phyloP scores from a whole-genome alignment of 2,113 vertebrate genomes.

The Pteruthius melanotis region DNA sequence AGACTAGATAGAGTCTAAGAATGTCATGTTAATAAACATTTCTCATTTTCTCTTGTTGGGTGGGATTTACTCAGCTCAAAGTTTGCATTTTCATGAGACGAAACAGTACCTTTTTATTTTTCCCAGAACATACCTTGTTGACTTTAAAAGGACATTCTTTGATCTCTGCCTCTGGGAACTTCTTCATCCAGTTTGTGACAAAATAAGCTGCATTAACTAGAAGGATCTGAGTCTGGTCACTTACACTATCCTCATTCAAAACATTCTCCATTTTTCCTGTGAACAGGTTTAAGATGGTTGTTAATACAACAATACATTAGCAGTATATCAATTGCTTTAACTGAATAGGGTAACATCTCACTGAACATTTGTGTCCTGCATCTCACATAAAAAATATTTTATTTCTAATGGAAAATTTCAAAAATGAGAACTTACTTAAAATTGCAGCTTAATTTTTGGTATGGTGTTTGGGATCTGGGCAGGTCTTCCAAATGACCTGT shows the following conservation, averaged over 20 bases:
- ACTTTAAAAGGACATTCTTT: slow-evolving; percentile 78
- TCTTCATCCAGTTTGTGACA: slow-evolving; percentile 81
- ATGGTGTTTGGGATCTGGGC: neutral
- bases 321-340: neutral
- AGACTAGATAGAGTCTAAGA: neutral
- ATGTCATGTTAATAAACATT: neutral
- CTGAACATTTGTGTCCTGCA: neutral
- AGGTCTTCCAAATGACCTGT: neutral
- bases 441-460: neutral
- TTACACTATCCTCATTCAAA: slow-evolving; percentile 64
- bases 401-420: neutral
- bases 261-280: slow-evolving; percentile 77
- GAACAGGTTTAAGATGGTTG: neutral
- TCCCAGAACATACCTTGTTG: slow-evolving; percentile 71
- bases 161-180: slow-evolving; percentile 76
- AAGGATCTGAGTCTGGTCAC: slow-evolving; percentile 75
- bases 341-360: neutral
- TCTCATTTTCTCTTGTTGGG: neutral
- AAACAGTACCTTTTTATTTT: neutral
- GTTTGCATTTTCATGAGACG: neutral
- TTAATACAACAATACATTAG: neutral
- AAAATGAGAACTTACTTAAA: neutral
- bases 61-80: neutral
- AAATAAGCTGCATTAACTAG: slow-evolving; percentile 79
- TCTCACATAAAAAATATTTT: neutral